A percentile compares a stretch with the other conserved stretches of the same genome.
Conservation (phyloP, 2,888 invertebrate genomes). For the Halocaridina rubra region DNA sequence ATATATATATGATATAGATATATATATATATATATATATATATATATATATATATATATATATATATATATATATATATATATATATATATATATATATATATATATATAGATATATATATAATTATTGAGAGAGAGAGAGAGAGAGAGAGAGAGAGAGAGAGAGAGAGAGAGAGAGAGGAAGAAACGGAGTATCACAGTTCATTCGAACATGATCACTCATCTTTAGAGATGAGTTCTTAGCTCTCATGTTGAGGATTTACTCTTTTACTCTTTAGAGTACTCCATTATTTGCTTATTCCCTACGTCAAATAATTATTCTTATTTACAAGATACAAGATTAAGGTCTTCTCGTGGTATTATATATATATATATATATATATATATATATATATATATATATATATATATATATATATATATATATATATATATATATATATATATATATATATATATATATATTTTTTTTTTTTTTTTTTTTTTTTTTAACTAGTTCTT, state of each 20-base stretch:
- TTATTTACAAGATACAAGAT: no score
- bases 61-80: constrained; percentile 39
- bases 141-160: background rate
- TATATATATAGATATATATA: constrained; percentile 37
- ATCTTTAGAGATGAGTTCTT: no score
- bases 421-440: background rate
- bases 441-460: background rate
- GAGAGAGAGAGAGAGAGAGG: no score
- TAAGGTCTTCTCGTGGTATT: no score
- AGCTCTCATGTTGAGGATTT: no score
- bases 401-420: background rate
- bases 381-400: background rate
- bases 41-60: constrained; percentile 35
- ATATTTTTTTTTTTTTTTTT: no score
- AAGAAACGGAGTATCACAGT: no score
- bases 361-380: background rate
- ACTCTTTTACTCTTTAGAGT: no score
- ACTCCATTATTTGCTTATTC: no score
- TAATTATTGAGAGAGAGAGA: constrained; percentile 20
- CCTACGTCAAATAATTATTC: no score
- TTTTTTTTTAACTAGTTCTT: no score
- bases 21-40: constrained; percentile 24
- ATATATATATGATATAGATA: background rate
- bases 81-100: constrained; percentile 40
- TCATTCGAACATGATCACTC: no score